A percentile compares a stretch with the other conserved stretches of the same genome.
Evolutionary conservation across 2,797 vertebrate genomes (phyloP).

Genomic region (Varecia variegata): DNA sequence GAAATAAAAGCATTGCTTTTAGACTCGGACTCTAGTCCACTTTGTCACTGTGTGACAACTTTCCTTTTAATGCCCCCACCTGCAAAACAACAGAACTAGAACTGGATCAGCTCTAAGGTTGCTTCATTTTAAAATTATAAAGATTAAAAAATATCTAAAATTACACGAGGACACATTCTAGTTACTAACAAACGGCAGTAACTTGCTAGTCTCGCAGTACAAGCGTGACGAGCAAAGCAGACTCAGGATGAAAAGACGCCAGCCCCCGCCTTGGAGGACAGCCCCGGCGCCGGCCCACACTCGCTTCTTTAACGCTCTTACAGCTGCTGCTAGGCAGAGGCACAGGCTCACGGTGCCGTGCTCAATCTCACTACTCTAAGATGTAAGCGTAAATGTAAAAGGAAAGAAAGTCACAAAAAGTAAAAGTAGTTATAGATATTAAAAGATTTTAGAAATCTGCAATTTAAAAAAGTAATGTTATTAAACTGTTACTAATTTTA

Average conservation of each 20-base stretch:
- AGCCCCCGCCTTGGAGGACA: accelerated
- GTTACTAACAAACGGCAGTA: accelerated
- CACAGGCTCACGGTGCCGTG: accelerated
- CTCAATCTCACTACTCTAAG: background rate
- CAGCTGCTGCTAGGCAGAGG: background rate
- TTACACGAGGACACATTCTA: background rate
- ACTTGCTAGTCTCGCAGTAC: background rate
- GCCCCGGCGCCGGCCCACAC: accelerated
- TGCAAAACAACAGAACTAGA: background rate
- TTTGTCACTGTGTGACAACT: background rate
- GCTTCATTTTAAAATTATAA: background rate
- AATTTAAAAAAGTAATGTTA: background rate
- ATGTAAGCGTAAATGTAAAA: background rate
- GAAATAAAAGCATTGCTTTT: background rate
- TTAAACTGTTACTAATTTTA: background rate
- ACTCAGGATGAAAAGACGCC: background rate
- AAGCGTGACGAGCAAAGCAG: background rate
- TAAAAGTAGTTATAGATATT: background rate
- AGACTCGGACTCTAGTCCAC: background rate
- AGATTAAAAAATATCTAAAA: background rate
- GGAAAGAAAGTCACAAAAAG: background rate
- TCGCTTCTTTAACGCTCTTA: background rate
- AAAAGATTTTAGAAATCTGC: background rate
- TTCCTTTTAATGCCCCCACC: background rate
- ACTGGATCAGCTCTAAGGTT: too few relatives aligned